A percentile compares a stretch with the other conserved stretches of the same genome.
phyloP scores from a whole-genome alignment of 1,140 invertebrate genomes.

The Venturia canescens region DNA sequence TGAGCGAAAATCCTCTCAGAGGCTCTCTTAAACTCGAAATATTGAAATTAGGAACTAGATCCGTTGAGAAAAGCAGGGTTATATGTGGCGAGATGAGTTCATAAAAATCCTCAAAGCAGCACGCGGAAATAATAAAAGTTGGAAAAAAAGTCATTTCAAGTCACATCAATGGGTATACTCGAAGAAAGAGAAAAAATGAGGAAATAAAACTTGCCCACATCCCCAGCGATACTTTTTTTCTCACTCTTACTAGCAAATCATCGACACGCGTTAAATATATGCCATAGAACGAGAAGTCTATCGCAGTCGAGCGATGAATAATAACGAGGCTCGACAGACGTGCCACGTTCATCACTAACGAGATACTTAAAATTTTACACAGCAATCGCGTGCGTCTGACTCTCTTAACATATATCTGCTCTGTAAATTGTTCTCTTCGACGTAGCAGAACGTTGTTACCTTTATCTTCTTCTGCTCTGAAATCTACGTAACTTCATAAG shows the following conservation, averaged over 20 bases:
- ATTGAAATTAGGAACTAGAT: no score
- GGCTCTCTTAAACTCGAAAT: no score
- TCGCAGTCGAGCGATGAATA: slow-evolving; percentile 19
- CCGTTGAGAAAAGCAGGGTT: no score
- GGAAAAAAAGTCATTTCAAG: no score
- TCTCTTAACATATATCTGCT: slow-evolving; percentile 11
- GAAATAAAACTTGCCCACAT: no score
- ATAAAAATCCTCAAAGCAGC: no score
- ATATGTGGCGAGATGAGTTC: no score
- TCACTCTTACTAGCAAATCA: not conserved
- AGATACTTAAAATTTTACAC: slow-evolving; percentile 32
- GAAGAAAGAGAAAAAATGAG: no score
- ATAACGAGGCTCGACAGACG: not conserved
- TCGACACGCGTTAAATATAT: not conserved
- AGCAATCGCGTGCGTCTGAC: slow-evolving; percentile 20
- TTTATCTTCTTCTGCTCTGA: not conserved
- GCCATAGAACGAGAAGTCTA: not conserved
- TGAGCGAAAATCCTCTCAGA: no score
- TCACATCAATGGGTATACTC: no score
- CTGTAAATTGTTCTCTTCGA: slow-evolving; percentile 1
- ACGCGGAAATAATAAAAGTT: no score
- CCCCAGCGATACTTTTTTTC: no score
- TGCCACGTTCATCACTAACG: slow-evolving; percentile 19
- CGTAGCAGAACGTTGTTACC: not conserved
- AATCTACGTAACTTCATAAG: not conserved